Percentiles rank a stretch among this genome's conserved stretches.
These are phyloP conservation scores for Trichonephila inaurata DNA, from an alignment of 1,140 invertebrate species.

Conservation along the genomic window DNA sequence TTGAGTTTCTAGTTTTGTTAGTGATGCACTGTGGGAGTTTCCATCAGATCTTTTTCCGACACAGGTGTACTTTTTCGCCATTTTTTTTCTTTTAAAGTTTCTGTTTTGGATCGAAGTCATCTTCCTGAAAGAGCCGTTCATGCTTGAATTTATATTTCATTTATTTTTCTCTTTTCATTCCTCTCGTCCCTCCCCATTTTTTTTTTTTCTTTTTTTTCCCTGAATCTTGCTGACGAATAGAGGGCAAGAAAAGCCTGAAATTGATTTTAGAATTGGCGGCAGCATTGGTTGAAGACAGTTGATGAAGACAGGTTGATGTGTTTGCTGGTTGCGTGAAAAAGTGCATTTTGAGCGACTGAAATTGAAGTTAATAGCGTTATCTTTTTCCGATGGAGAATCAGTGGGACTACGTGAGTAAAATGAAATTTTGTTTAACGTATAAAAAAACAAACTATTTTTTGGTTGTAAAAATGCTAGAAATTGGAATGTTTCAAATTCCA, in stretches of 20 bases:
- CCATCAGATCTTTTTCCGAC: not conserved
- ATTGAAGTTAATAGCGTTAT: not conserved
- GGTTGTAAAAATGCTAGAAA: no score
- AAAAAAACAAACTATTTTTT: no score
- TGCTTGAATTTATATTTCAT: conserved; percentile 16
- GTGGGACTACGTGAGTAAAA: not conserved
- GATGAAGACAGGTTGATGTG: not conserved
- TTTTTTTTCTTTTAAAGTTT: not conserved
- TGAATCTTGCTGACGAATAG: not conserved
- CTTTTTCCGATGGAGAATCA: not conserved
- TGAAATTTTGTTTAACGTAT: not conserved
- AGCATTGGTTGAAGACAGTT: not conserved
- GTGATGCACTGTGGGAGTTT: conserved; percentile 36
- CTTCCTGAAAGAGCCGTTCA: not conserved
- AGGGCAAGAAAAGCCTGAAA: not conserved
- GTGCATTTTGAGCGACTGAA: not conserved
- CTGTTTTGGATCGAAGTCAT: not conserved
- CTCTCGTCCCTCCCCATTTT: not conserved
- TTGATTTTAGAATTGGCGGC: not conserved
- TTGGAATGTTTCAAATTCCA: no score
- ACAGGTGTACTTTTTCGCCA: not conserved
- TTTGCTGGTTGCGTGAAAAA: not conserved
- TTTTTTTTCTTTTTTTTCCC: not conserved
- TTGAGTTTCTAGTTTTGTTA: not conserved
- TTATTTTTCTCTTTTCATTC: not conserved